Base-by-base conservation (phyloP, 2,797 vertebrate genomes). In the Uromys caudimaculatus region DNA sequence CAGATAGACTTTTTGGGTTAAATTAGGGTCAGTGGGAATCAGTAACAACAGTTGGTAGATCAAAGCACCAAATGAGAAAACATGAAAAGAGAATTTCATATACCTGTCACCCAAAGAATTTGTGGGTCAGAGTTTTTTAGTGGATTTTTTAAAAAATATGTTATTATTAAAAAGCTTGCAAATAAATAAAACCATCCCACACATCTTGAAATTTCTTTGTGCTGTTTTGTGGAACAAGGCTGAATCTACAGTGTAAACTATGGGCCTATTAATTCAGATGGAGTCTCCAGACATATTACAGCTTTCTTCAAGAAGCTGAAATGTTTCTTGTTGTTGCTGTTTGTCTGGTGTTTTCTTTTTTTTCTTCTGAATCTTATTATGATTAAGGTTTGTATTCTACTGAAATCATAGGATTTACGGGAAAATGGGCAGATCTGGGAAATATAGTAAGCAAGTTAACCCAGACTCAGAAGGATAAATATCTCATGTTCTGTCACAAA, bases 1-100 rank as follows among this genome's bases (percentile, higher is more conserved):
- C 81, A 87, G 92, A 87, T 89, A 95, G 96, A 95, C 11, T 32
- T 60, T 94, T 96, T 97, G 92, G 69, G 93, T 97, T 96, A 95
- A 94, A 82, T 84, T 73, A 60, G 86, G 96, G 75, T 62, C 58
- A 27, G 50, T 91, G 73, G 81, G 90, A 93, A 52, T 92, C 4
- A 79, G 86, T 84, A 44, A 84, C 76, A 86, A 44, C n/a, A 84
- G 77, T 41, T 67, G 60, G 38, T 41, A 89, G 93, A 89, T 69
- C 86, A 93, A 91, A 95, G 86, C 69, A 41, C 47, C 77, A 87
- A 95, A 82, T 86, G 54, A 95, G 93, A 97, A 97, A 92, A 67
- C 76, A n/a, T 4, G 56, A 86, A 90, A 89, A 38, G 60, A 89
- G 67, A 81, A 78, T 79, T 76, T 93, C 54, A 64, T 41, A 44